phyloP scores from a whole-genome alignment of 1,140 invertebrate species.

The Drosophila rhopaloa region DNA sequence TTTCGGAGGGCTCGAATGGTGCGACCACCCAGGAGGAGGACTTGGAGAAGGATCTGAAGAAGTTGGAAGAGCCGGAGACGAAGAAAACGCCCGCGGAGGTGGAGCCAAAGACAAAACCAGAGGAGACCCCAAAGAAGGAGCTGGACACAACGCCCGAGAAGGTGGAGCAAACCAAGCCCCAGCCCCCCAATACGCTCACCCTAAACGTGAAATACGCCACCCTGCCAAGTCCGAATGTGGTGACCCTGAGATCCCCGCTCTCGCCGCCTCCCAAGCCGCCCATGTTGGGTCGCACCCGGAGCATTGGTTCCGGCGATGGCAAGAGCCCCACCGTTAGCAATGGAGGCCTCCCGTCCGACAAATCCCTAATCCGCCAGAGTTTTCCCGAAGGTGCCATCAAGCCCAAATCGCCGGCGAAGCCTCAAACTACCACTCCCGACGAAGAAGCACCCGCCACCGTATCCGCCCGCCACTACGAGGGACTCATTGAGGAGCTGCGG shows the following conservation, averaged over 20 bases:
- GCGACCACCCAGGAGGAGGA: neutral
- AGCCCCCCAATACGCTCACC: conserved; percentile 43
- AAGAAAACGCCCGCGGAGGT: neutral
- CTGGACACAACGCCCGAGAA: neutral
- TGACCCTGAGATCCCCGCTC: conserved; percentile 53
- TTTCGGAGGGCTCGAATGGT: conserved; percentile 1
- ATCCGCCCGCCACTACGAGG: conserved; percentile 73
- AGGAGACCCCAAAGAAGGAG: neutral
- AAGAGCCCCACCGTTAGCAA: conserved; percentile 26
- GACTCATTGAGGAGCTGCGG: conserved; percentile 77
- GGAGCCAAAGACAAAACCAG: neutral
- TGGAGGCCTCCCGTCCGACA: neutral
- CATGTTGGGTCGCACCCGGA: conserved; percentile 77
- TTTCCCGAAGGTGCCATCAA: conserved; percentile 15
- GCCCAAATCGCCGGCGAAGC: neutral
- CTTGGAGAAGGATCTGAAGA: conserved; percentile 5
- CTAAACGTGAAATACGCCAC: conserved; percentile 72
- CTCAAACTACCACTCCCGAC: neutral
- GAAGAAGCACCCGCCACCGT: conserved; percentile 24
- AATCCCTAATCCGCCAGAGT: conserved; percentile 22
- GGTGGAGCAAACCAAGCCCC: conserved; percentile 9
- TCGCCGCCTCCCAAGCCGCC: conserved; percentile 80
- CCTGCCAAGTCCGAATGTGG: conserved; percentile 53
- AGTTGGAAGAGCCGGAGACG: conserved; percentile 1
- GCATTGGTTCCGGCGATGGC: conserved; percentile 69